These are phyloP conservation scores for Macrostomum cliftonense DNA, from an alignment of 2,888 invertebrate species.

Conservation along the genomic window DNA sequence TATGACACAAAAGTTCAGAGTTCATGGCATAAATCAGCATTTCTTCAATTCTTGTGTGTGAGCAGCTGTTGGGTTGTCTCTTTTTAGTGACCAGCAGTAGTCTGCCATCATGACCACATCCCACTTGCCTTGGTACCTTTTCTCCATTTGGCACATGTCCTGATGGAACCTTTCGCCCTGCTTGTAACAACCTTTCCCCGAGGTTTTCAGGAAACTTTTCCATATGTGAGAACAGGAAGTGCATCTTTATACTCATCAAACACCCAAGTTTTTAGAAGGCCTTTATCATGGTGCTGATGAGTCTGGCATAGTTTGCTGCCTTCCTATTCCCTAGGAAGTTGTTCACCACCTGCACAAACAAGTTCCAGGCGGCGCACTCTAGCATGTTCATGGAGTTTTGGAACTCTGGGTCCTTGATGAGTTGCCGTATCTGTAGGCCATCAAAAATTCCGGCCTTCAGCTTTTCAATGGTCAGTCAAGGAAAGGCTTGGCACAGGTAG, in stretches of 20 bases:
- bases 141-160: conserved; percentile 25
- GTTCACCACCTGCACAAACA: conserved; percentile 8
- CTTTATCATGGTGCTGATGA: conserved; percentile 11
- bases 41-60: conserved; percentile 7
- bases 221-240: conserved; percentile 27
- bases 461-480: conserved; percentile 11
- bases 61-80: conserved; percentile 6
- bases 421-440: conserved; percentile 9
- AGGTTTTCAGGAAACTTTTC: conserved; percentile 30
- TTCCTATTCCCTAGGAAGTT: conserved; percentile 13
- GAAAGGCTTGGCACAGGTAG: conserved; percentile 11
- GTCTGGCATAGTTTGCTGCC: conserved; percentile 8
- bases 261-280: conserved; percentile 17
- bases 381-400: conserved; percentile 7
- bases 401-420: conserved; percentile 12
- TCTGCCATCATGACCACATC: conserved; percentile 25
- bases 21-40: background rate
- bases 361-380: conserved; percentile 13
- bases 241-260: conserved; percentile 27
- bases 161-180: conserved; percentile 33
- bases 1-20: background rate
- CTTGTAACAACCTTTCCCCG: conserved; percentile 25
- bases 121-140: conserved; percentile 23
- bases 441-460: conserved; percentile 13
- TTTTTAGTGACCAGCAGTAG: conserved; percentile 18